phyloP scores from a whole-genome alignment of 1,140 invertebrate species.

The Aphaenogaster floridana region DNA sequence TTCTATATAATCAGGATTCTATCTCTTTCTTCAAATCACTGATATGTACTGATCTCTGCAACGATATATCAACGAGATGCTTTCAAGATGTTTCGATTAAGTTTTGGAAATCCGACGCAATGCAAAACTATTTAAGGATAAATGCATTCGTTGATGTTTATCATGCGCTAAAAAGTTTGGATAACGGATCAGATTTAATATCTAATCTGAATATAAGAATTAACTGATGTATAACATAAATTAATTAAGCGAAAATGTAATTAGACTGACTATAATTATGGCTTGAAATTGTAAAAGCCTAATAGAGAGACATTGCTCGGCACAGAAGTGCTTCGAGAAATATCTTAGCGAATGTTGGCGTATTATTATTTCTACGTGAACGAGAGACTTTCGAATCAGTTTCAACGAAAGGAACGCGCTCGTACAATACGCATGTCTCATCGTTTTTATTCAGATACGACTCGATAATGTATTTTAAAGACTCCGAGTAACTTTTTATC shows the following conservation, averaged over 20 bases:
- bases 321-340: constrained; percentile 38
- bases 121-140: constrained; percentile 8
- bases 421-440: constrained; percentile 25
- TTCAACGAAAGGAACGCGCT: constrained; percentile 25
- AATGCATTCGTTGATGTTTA: constrained; percentile 43
- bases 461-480: constrained; percentile 42
- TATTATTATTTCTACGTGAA: constrained; percentile 35
- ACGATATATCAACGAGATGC: constrained; percentile 64
- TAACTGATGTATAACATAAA: constrained; percentile 14
- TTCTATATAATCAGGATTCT: constrained; percentile 3
- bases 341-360: constrained; percentile 47
- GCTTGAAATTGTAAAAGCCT: constrained; percentile 49
- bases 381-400: constrained; percentile 45
- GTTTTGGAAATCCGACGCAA: constrained; percentile 11
- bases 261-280: constrained; percentile 50
- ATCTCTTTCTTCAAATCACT: constrained; percentile 19
- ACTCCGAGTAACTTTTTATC: constrained; percentile 38
- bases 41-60: constrained; percentile 58
- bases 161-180: constrained; percentile 15
- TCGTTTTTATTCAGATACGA: constrained; percentile 43
- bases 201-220: constrained; percentile 47
- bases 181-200: constrained; percentile 26
- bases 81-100: constrained; percentile 23
- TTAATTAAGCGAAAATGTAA: constrained; percentile 57
- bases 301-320: constrained; percentile 43